A percentile compares a stretch with the other conserved stretches of the same genome.
Evolutionary conservation across 2,888 invertebrate genomes (phyloP).

Genomic region (Craniophora ligustri): DNA sequence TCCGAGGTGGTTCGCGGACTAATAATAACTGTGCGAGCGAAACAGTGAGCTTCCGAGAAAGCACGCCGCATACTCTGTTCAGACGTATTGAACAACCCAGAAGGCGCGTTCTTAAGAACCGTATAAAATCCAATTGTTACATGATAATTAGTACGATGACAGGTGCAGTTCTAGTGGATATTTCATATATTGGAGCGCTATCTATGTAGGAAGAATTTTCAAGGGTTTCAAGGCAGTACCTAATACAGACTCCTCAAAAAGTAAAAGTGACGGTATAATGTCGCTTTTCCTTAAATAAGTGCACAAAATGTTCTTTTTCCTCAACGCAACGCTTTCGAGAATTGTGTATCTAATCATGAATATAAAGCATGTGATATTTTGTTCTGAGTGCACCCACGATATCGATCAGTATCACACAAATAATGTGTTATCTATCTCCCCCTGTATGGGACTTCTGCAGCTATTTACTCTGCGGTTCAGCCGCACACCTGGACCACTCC

Average conservation of each 20-base stretch:
- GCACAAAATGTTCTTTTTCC: too few relatives aligned
- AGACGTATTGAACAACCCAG: conserved; percentile 9
- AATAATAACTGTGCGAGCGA: conserved; percentile 69
- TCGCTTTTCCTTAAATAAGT: too few relatives aligned
- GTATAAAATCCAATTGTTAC: background rate
- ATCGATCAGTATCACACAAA: too few relatives aligned
- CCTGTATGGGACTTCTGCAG: conserved; percentile 7
- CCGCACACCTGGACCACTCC: conserved; percentile 37
- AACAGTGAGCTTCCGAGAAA: conserved; percentile 68
- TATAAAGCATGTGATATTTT: too few relatives aligned
- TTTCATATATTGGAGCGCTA: too few relatives aligned
- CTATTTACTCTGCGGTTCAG: conserved; percentile 5
- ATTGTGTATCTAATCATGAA: too few relatives aligned
- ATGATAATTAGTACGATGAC: background rate
- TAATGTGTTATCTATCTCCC: background rate
- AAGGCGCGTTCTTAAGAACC: conserved; percentile 8
- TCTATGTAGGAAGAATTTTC: too few relatives aligned
- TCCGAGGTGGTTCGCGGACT: conserved; percentile 74
- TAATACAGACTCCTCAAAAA: too few relatives aligned
- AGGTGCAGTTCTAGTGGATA: too few relatives aligned
- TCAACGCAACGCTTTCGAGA: too few relatives aligned
- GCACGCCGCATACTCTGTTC: conserved; percentile 58
- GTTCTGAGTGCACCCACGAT: too few relatives aligned
- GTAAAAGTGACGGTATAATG: too few relatives aligned
- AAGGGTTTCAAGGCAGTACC: background rate